These are phyloP conservation scores for Aplysia californica DNA, from an alignment of 1,140 invertebrate species.

Conservation along the genomic window DNA sequence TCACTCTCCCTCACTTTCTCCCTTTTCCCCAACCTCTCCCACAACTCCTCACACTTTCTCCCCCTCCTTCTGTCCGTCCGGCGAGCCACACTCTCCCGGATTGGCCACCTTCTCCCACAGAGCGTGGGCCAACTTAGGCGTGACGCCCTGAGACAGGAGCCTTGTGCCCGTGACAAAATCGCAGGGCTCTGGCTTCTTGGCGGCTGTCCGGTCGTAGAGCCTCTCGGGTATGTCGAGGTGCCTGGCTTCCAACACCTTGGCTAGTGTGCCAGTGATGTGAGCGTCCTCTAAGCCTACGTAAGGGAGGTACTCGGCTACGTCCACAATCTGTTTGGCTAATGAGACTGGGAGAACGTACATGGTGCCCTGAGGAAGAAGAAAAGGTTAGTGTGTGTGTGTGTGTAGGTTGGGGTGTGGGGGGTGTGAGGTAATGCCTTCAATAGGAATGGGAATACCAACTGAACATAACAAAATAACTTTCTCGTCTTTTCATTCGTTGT, in stretches of 20 bases:
- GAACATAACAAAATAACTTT: too few species aligned
- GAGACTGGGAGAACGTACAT: constrained; percentile 53
- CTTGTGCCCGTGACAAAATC: constrained; percentile 21
- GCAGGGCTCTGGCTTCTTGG: constrained; percentile 17
- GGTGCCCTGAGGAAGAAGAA: constrained; percentile 35
- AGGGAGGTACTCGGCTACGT: constrained; percentile 50
- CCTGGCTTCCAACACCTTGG: constrained; percentile 42
- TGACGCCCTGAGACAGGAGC: constrained; percentile 20
- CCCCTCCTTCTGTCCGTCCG: background rate
- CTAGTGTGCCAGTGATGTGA: constrained; percentile 67
- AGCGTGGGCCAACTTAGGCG: background rate
- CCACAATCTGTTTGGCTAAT: constrained; percentile 41
- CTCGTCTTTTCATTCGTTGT: too few species aligned
- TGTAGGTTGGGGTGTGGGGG: background rate
- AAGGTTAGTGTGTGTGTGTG: too few species aligned
- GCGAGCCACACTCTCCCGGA: constrained; percentile 23
- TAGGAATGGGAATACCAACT: background rate
- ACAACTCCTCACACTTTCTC: too few species aligned
- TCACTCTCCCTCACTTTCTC: background rate
- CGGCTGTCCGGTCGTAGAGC: constrained; percentile 5
- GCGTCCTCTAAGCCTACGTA: constrained; percentile 66
- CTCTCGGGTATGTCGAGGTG: constrained; percentile 32
- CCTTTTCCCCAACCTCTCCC: too few species aligned
- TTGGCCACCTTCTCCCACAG: constrained; percentile 22
- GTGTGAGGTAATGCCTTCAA: background rate